Percentiles rank a stretch among this genome's conserved stretches.
Evolutionary conservation across 2,113 vertebrate genomes (phyloP).

Genomic region (Gadus chalcogrammus): DNA sequence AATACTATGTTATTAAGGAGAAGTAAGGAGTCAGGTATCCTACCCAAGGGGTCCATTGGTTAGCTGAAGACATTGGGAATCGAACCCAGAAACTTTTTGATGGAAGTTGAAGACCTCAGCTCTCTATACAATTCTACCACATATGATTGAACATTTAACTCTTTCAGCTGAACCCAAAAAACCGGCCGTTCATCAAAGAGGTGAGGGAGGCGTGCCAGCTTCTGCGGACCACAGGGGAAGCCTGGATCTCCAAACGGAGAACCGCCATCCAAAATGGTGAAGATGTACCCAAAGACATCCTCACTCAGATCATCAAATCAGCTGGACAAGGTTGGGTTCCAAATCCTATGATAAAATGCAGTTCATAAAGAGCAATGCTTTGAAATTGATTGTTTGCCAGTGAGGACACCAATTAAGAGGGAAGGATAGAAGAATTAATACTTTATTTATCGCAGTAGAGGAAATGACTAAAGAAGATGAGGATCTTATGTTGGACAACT

Average conservation of each 20-base stretch:
- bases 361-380: too few relatives aligned
- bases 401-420: too few relatives aligned
- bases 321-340: constrained; percentile 51
- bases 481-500: constrained; percentile 87
- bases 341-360: background rate
- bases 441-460: constrained; percentile 64
- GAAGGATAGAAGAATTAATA: too few relatives aligned
- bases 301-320: constrained; percentile 85
- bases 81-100: too few relatives aligned
- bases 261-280: constrained; percentile 74
- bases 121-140: too few relatives aligned
- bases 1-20: too few relatives aligned
- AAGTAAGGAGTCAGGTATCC: too few relatives aligned
- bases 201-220: constrained; percentile 72
- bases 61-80: too few relatives aligned
- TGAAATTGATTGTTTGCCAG: too few relatives aligned
- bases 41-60: too few relatives aligned
- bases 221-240: constrained; percentile 77
- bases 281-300: constrained; percentile 79
- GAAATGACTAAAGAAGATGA: constrained; percentile 73
- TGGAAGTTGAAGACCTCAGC: too few relatives aligned
- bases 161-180: constrained; percentile 72
- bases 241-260: constrained; percentile 78
- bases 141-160: constrained; percentile 4
- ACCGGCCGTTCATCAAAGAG: constrained; percentile 71